Base-by-base conservation (phyloP, 2,888 invertebrate species). In the Spicauda simplicius region DNA sequence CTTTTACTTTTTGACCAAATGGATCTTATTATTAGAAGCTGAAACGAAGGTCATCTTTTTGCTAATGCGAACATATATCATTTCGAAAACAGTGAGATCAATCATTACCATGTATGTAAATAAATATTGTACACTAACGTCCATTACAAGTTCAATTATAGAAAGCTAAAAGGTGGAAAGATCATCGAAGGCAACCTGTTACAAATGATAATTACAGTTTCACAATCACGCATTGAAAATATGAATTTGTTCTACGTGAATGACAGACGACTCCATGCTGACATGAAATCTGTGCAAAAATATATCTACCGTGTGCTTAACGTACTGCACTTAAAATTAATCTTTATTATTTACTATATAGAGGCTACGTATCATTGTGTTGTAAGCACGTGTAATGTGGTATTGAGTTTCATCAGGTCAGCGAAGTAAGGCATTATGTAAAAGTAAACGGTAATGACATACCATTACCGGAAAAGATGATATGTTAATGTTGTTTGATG, bases 391-490 rank as follows among this genome's bases (percentile, higher is more conserved):
- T 19, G 57, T 25, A 58, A 64, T 62, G 20, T 48, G 37, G 63
- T 65, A 20, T 66, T 52, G 19, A 62, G 63, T 55, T 60, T 70
- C 66, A 62, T 64, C 68, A 53, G 75, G 78, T 76, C 73, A 77
- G 72, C 68, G 64, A 74, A 75, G 76, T 75, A 77, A 73, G 69
- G 69, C 74, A 67, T 77, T 75, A 77, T 73, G 76, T 74, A 76
- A 77, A 79, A 76, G 71, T 72, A 77, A 77, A 76, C 74, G 74
- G 69, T 81, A 77, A 79, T 78, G 77, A 76, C 78, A 71, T 68
- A 71, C 71, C 71, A 72, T 73, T 72, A 69, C 63, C 61, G 63
- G 64, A 70, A 72, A 59, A 66, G 62, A 73, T 71, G 73, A 77
- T 80, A 76, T 75, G 74, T 80, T 74, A 75, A 76, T 75, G 74